Conservation (phyloP, 92 coral and sea anemone species). For the Ricordea florida region DNA sequence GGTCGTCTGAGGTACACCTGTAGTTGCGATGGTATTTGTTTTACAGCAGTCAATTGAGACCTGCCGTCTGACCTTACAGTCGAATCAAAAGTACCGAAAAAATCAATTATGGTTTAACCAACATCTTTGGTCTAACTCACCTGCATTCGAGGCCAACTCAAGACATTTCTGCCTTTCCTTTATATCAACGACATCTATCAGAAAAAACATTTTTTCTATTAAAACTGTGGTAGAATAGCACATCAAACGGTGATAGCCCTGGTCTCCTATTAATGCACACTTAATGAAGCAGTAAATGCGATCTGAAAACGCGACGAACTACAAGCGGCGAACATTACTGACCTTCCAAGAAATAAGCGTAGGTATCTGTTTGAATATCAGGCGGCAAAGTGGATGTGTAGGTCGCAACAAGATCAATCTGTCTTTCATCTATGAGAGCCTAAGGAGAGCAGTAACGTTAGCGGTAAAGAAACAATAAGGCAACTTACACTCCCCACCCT, state of each 20-base stretch:
- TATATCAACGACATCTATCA: conserved; percentile 77
- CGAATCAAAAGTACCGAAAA: too few relatives aligned
- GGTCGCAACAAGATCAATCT: conserved; percentile 85
- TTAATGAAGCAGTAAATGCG: too few relatives aligned
- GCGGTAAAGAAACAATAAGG: not conserved
- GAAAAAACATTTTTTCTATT: too few relatives aligned
- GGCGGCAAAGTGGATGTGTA: conserved; percentile 94
- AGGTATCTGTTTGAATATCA: conserved; percentile 79
- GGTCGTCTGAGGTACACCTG: too few relatives aligned
- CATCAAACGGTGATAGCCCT: too few relatives aligned
- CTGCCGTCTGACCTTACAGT: too few relatives aligned
- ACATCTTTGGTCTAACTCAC: conserved; percentile 45
- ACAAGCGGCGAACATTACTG: not conserved
- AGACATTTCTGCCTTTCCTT: conserved; percentile 87
- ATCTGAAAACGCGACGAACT: not conserved
- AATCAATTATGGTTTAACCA: not conserved
- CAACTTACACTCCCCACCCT: too few relatives aligned
- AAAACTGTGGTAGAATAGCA: too few relatives aligned
- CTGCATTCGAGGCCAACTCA: conserved; percentile 86
- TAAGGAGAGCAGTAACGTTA: not conserved
- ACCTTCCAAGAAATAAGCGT: conserved; percentile 96
- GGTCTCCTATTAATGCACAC: too few relatives aligned
- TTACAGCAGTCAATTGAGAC: too few relatives aligned
- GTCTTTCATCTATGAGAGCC: conserved; percentile 86
- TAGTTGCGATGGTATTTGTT: too few relatives aligned